These are phyloP conservation scores for Prostheceraeus crozeri DNA, from an alignment of 2,888 invertebrate genomes.

Conservation along the genomic window DNA sequence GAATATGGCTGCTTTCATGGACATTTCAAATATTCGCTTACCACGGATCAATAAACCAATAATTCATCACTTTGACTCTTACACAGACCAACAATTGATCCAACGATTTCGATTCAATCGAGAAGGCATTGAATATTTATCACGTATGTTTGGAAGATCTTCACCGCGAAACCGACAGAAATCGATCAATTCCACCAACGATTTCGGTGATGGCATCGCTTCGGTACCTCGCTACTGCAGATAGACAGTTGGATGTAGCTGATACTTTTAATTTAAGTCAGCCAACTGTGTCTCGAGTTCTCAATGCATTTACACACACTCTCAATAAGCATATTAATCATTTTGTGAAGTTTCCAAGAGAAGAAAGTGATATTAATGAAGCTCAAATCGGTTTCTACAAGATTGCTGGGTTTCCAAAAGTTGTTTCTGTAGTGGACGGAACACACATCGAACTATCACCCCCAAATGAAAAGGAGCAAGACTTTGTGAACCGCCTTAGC, in stretches of 20 bases:
- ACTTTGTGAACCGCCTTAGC: conserved; percentile 41
- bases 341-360: conserved; percentile 31
- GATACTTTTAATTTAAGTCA: conserved; percentile 18
- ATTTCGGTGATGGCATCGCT: conserved; percentile 23
- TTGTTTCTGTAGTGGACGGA: conserved; percentile 43
- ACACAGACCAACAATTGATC: conserved; percentile 3
- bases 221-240: conserved; percentile 11
- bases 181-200: background rate
- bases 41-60: too few species aligned
- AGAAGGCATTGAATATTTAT: conserved; percentile 9
- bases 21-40: too few species aligned
- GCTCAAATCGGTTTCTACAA: conserved; percentile 16
- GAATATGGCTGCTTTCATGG: conserved; percentile 8
- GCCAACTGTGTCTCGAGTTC: conserved; percentile 14
- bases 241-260: conserved; percentile 8
- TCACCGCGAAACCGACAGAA: background rate
- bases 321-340: conserved; percentile 23
- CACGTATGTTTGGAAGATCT: conserved; percentile 4
- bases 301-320: background rate
- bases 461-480: conserved; percentile 35
- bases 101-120: conserved; percentile 18
- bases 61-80: conserved; percentile 5
- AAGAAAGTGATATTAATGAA: background rate
- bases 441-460: conserved; percentile 42
- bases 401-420: conserved; percentile 41